These are phyloP conservation scores for Dicerorhinus sumatrensis DNA, from an alignment of 2,113 vertebrate species.

Conservation along the genomic window DNA sequence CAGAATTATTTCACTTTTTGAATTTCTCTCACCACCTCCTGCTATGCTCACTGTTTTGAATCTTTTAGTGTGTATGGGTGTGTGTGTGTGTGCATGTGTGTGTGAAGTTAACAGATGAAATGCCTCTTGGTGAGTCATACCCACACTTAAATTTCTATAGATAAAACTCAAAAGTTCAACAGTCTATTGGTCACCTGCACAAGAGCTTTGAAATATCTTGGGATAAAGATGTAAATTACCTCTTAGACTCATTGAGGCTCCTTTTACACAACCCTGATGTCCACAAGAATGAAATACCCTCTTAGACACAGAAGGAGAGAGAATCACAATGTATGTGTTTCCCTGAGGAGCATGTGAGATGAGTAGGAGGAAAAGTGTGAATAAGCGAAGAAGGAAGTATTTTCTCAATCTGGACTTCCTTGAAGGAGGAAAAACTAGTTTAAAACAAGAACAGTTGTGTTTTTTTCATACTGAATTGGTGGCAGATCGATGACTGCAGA, in stretches of 20 bases:
- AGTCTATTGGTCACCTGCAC: neutral
- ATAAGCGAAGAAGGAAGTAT: neutral
- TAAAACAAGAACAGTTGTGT: neutral
- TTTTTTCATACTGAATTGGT: neutral
- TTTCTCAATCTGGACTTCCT: neutral
- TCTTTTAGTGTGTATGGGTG: too few relatives aligned
- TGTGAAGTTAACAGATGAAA: conserved; percentile 54
- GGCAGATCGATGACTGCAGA: neutral
- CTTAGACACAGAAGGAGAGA: neutral
- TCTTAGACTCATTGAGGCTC: neutral
- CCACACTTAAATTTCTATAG: conserved; percentile 40
- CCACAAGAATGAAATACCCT: neutral
- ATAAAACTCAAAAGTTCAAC: neutral
- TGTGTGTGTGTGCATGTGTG: neutral
- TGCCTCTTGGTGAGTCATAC: conserved; percentile 41
- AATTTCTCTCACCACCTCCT: conserved; percentile 42
- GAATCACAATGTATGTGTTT: neutral
- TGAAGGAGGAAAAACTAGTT: neutral
- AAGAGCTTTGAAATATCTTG: conserved; percentile 16
- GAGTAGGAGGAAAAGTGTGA: neutral
- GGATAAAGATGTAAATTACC: neutral
- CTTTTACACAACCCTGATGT: neutral
- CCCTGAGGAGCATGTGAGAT: neutral
- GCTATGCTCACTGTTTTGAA: neutral
- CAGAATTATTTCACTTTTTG: neutral